A percentile compares a stretch with the other conserved stretches of the same genome.
These are phyloP conservation scores for Drosophila anomalipes DNA, from an alignment of 2,888 invertebrate genomes.

Conservation along the genomic window DNA sequence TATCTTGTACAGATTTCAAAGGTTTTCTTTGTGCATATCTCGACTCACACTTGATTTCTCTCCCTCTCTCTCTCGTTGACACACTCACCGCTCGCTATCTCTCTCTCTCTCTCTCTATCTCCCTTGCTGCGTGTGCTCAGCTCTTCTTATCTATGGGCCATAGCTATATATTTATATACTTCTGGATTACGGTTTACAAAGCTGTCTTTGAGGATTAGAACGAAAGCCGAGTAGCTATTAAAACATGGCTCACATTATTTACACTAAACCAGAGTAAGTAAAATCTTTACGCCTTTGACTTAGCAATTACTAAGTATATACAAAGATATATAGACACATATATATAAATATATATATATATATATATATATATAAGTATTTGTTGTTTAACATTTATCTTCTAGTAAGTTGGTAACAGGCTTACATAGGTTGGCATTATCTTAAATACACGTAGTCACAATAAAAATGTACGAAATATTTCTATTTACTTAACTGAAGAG, in stretches of 20 bases:
- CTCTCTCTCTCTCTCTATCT: not conserved
- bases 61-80: not conserved
- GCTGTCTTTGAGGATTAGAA: constrained; percentile 8
- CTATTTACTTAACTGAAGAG: not conserved
- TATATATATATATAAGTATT: not conserved
- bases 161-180: constrained; percentile 5
- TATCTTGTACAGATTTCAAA: not conserved
- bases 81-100: not conserved
- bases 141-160: constrained; percentile 47
- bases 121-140: constrained; percentile 6
- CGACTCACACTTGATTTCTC: not conserved
- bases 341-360: not conserved
- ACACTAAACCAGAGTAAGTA: constrained; percentile 25
- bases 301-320: constrained; percentile 26
- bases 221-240: constrained; percentile 20
- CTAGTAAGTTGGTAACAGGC: constrained; percentile 15
- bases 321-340: constrained; percentile 18
- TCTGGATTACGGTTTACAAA: constrained; percentile 9
- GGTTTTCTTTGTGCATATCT: not conserved
- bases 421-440: constrained; percentile 28
- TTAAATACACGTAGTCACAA: not conserved
- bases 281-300: constrained; percentile 24
- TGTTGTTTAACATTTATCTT: constrained; percentile 4
- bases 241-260: constrained; percentile 37
- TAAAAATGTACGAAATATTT: constrained; percentile 1